These are phyloP conservation scores for Onychomys leucogaster DNA, from an alignment of 2,797 vertebrate genomes.

Conservation along the genomic window DNA sequence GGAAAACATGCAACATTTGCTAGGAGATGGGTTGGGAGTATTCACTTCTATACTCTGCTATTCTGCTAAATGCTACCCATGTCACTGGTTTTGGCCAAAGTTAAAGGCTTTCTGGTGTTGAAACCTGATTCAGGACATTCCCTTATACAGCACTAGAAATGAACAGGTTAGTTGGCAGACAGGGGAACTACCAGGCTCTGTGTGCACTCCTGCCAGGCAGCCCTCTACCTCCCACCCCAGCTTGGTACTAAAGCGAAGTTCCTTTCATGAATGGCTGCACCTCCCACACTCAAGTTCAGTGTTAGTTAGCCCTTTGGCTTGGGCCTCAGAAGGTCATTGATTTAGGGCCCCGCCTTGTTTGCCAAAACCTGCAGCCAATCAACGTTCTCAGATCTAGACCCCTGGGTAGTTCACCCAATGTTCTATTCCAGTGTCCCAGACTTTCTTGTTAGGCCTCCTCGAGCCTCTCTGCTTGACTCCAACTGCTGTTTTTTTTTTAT, in stretches of 20 bases:
- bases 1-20: background rate
- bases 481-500: background rate
- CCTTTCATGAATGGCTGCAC: background rate
- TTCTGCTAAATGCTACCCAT: background rate
- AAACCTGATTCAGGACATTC: background rate
- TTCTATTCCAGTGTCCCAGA: background rate
- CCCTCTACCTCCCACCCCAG: background rate
- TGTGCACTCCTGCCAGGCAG: fast-evolving
- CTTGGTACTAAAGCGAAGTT: background rate
- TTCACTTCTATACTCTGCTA: background rate
- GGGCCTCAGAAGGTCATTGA: background rate
- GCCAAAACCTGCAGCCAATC: background rate
- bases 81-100: background rate
- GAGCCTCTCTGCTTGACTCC: background rate
- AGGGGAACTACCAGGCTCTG: background rate
- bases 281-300: background rate
- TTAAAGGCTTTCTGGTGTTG: background rate
- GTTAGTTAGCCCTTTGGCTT: background rate
- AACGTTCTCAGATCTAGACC: background rate
- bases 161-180: background rate
- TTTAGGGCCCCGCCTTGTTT: background rate
- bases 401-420: no score
- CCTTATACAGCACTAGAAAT: background rate
- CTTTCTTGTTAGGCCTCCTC: background rate
- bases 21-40: background rate